phyloP scores from a whole-genome alignment of 2,797 vertebrate genomes.

The Coregonus sp. region DNA sequence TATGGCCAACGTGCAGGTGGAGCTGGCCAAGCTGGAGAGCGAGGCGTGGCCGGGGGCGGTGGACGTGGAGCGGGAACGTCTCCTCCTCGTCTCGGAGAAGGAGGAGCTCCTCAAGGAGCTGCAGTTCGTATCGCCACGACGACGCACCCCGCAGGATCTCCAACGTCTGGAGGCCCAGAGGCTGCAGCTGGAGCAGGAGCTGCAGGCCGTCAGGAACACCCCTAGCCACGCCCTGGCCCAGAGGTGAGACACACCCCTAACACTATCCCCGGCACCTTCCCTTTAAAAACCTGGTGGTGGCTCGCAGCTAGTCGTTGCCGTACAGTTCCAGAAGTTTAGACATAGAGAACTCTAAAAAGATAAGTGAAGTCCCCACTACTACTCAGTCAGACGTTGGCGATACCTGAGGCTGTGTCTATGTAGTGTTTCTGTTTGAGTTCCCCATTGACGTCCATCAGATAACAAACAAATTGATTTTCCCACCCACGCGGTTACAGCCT shows the following conservation, averaged over 20 bases:
- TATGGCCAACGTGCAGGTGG: slow-evolving; percentile 85
- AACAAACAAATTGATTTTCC: slow-evolving; percentile 9
- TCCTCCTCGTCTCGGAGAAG: slow-evolving; percentile 82
- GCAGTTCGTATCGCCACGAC: slow-evolving; percentile 78
- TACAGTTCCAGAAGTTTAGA: too few species aligned
- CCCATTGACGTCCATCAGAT: slow-evolving; percentile 3
- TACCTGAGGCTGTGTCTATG: too few species aligned
- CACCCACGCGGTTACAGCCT: slow-evolving; percentile 4
- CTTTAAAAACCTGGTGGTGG: too few species aligned
- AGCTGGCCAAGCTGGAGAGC: slow-evolving; percentile 79
- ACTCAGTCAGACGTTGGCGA: too few species aligned
- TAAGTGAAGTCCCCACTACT: too few species aligned
- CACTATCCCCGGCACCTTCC: not conserved
- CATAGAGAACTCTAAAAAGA: too few species aligned
- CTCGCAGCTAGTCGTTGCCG: too few species aligned
- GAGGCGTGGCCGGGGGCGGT: slow-evolving; percentile 78
- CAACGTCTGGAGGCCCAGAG: slow-evolving; percentile 75
- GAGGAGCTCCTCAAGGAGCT: slow-evolving; percentile 84
- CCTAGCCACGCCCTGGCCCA: slow-evolving; percentile 78
- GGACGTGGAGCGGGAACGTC: slow-evolving; percentile 80
- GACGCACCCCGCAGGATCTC: slow-evolving; percentile 73
- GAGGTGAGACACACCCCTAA: slow-evolving; percentile 61
- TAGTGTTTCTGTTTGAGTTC: too few species aligned
- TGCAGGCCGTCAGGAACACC: slow-evolving; percentile 66
- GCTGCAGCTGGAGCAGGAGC: slow-evolving; percentile 79